Evolutionary conservation across 1,140 invertebrate species (phyloP).

Genomic region (Homarus americanus): DNA sequence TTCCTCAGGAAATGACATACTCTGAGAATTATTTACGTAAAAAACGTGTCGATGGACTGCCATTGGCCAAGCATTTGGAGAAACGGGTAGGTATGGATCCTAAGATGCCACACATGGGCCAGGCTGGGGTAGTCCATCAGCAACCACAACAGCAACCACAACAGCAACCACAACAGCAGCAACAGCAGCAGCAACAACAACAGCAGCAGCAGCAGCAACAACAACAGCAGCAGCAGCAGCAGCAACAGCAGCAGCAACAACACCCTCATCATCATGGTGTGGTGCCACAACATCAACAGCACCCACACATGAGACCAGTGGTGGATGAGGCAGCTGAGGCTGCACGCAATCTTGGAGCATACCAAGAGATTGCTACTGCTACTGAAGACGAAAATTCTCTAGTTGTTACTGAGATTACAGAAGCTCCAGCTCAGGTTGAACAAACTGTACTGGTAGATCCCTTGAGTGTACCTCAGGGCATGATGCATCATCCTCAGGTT

Average conservation of each 20-base stretch:
- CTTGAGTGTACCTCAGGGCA: conserved; percentile 53
- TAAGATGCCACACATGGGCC: conserved; percentile 53
- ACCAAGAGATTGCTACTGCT: conserved; percentile 65
- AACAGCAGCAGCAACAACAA: conserved; percentile 56
- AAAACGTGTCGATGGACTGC: conserved; percentile 73
- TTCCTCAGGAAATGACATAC: conserved; percentile 74
- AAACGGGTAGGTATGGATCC: conserved; percentile 64
- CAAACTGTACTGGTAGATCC: conserved; percentile 70
- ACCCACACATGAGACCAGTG: conserved; percentile 63
- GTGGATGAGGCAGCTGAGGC: conserved; percentile 73
- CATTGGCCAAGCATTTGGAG: conserved; percentile 73
- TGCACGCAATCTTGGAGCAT: conserved; percentile 68
- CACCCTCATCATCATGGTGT: conserved; percentile 52
- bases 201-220: conserved; percentile 55
- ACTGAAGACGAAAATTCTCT: conserved; percentile 73
- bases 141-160: conserved; percentile 57
- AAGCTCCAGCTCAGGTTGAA: conserved; percentile 63
- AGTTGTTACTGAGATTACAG: conserved; percentile 74
- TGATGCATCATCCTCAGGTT: conserved; percentile 70
- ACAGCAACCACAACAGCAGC: conserved; percentile 53
- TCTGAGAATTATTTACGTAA: conserved; percentile 74
- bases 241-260: conserved; percentile 21
- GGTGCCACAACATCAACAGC: conserved; percentile 55
- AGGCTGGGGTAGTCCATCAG: conserved; percentile 59
- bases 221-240: conserved; percentile 47